Evolutionary conservation across 2,113 vertebrate species (phyloP).

Genomic region (Tenrec ecaudatus): DNA sequence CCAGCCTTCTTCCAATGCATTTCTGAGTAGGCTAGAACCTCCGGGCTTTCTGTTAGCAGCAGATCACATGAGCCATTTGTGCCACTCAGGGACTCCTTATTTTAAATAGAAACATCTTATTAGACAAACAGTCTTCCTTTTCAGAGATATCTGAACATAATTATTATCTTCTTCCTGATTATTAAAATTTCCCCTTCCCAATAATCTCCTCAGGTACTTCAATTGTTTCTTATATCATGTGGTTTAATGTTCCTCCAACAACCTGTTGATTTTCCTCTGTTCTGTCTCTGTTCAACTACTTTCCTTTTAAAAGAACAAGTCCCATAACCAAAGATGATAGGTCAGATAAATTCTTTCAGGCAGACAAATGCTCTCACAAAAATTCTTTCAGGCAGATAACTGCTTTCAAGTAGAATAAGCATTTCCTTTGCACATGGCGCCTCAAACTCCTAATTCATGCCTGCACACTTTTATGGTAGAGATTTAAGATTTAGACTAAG

Average conservation of each 20-base stretch:
- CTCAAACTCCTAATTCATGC: background rate
- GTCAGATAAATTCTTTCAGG: background rate
- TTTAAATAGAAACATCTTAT: background rate
- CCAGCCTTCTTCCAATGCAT: background rate
- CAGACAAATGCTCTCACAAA: too few relatives aligned
- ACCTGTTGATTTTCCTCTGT: background rate
- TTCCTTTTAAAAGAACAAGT: conserved; percentile 33
- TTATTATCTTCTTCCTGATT: background rate
- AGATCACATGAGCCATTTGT: background rate
- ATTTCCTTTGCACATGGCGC: background rate
- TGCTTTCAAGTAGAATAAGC: background rate
- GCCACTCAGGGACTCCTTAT: background rate
- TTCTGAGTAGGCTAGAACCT: background rate
- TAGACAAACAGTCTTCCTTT: background rate
- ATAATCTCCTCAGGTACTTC: background rate
- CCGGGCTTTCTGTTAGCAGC: background rate
- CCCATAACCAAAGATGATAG: background rate
- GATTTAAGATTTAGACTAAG: background rate
- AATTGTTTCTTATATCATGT: background rate
- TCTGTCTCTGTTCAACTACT: conserved; percentile 5
- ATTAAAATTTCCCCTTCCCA: background rate
- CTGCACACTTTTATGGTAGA: background rate
- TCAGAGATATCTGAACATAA: conserved; percentile 7
- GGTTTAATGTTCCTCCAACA: background rate
- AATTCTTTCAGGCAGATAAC: background rate